Evolutionary conservation across 2,797 vertebrate species (phyloP).

Genomic region (Catamblyrhynchus diadema): DNA sequence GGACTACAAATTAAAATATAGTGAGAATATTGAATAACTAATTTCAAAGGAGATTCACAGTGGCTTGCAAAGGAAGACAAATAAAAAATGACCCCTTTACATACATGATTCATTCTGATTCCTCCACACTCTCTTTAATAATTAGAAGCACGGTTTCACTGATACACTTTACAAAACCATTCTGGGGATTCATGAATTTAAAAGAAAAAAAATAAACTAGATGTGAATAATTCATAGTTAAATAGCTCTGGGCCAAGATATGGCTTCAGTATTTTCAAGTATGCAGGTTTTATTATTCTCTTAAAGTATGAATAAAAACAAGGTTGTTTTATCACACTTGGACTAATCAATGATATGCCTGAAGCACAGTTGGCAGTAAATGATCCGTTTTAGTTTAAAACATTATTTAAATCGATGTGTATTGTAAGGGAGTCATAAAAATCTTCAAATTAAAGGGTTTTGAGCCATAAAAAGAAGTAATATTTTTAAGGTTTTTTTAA

Average conservation of each 20-base stretch:
- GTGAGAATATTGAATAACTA: not conserved
- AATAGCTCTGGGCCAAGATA: constrained; percentile 55
- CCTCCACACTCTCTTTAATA: not conserved
- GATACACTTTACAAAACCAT: constrained; percentile 22
- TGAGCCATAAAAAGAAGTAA: constrained; percentile 42
- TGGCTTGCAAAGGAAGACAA: not conserved
- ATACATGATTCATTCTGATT: not conserved
- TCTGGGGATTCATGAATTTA: constrained; percentile 56
- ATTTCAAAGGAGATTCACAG: constrained; percentile 14
- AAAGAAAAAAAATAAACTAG: constrained; percentile 37
- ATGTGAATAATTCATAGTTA: constrained; percentile 64
- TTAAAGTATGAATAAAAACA: constrained; percentile 47
- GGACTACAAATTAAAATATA: not conserved
- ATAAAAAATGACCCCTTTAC: constrained; percentile 21
- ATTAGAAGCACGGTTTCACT: constrained; percentile 37
- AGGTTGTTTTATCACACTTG: constrained; percentile 59
- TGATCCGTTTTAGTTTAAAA: constrained; percentile 33
- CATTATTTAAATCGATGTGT: constrained; percentile 50
- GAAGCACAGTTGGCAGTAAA: constrained; percentile 49
- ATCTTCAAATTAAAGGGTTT: constrained; percentile 53
- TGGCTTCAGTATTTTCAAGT: constrained; percentile 58
- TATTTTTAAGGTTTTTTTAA: constrained; percentile 8
- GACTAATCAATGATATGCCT: constrained; percentile 43
- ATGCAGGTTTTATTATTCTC: constrained; percentile 54
- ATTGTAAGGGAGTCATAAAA: constrained; percentile 60